Evolutionary conservation across 2,888 invertebrate genomes (phyloP), one percentile per base, ranked within the genome.

Genomic region (Lycocerus yunnanus): DNA sequence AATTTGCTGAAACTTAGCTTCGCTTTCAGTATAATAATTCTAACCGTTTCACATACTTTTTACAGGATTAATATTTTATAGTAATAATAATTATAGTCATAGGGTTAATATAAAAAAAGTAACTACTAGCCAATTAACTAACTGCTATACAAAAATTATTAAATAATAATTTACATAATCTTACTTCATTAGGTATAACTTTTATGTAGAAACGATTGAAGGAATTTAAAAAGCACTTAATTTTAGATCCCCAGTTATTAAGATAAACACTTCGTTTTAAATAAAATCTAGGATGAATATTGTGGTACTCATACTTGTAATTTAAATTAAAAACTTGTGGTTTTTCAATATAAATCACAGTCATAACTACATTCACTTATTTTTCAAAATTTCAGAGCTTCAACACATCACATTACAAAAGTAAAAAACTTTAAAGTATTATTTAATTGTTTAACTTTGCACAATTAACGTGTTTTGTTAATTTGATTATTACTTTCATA

Each of bases 231-330:
- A 84, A 80, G 61, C 83, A 82, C 78, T 84, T 85, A 66, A 85
- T 72, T 73, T 84, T 84, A 70, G 83, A 85, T 15, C 81, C 82
- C 84, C 85, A 85, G 16, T 81, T 83, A 77, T 84, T 84, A 16
- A 84, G 74, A 27, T 80, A 78, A 59, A 83, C 83, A 77, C 85
- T 83, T 77, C 85, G 77, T 74, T 80, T 80, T 61, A 85, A 78
- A 78, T 86, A 86, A 69, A 83, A 82, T 72, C 85, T 84, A 16
- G 84, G 83, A 63, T 83, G 83, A 70, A 83, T 83, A 59, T 83
- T 80, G 24, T 82, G 80, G 67, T 84, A 83, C 68, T 82, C 77
- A 24, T 70, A 75, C 14, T 69, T 72, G 18, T 66, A 72, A 58
- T 69, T 69, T 10, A 72, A 58, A 43, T 68, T 74, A 16, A 74